Evolutionary conservation across 2,113 vertebrate species (phyloP).

Genomic region (Seriola rivoliana): DNA sequence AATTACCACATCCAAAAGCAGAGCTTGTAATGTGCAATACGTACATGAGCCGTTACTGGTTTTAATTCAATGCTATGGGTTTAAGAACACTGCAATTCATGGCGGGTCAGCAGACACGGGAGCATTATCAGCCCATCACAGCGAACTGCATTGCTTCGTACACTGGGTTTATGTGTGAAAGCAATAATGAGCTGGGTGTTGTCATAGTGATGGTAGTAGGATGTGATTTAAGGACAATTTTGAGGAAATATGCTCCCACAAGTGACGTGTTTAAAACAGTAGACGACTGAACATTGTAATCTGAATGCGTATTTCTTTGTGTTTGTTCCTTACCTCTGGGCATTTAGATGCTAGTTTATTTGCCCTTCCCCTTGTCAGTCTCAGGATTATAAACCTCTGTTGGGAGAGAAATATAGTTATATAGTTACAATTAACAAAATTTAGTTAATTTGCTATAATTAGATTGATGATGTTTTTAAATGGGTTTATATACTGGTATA

Average conservation of each 20-base stretch:
- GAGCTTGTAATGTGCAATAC: background rate
- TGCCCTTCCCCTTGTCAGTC: conserved; percentile 58
- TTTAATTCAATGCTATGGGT: conserved; percentile 18
- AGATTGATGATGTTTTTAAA: background rate
- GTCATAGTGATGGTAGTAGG: background rate
- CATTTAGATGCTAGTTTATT: conserved; percentile 57
- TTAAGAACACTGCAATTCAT: background rate
- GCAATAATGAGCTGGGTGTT: background rate
- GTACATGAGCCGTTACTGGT: background rate
- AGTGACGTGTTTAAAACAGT: background rate
- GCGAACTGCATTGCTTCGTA: background rate
- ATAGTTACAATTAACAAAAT: too few relatives aligned
- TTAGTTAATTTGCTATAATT: too few relatives aligned
- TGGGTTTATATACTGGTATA: background rate
- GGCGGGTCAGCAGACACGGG: background rate
- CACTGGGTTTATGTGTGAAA: background rate
- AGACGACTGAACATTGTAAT: background rate
- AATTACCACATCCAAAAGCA: conserved; percentile 68
- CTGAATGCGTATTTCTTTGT: background rate
- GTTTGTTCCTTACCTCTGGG: conserved; percentile 46
- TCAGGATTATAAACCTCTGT: conserved; percentile 81
- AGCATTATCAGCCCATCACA: background rate
- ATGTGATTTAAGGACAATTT: background rate
- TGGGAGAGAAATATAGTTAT: conserved; percentile 14
- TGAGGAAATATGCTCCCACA: background rate